Conservation (phyloP, 2,113 vertebrate species). For the Todiramphus saurophagus region DNA sequence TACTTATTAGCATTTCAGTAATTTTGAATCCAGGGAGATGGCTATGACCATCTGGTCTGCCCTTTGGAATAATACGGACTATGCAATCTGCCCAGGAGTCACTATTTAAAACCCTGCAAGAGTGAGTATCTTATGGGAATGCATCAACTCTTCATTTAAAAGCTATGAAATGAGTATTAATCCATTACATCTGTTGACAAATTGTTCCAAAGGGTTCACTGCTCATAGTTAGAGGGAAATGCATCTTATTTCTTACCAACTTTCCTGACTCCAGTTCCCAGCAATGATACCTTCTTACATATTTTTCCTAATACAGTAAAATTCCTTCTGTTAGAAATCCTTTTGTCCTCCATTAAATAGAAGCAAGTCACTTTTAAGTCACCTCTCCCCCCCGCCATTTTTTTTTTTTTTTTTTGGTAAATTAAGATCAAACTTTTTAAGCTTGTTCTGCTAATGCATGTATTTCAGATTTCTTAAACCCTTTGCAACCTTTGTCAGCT, state of each 20-base stretch:
- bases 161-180: not conserved
- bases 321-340: not conserved
- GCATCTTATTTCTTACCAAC: not conserved
- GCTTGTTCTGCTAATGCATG: not conserved
- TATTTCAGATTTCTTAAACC: not conserved
- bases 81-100: rapidly evolving
- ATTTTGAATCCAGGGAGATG: not conserved
- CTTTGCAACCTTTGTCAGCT: not conserved
- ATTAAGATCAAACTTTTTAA: not conserved
- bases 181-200: not conserved
- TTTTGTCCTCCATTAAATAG: not conserved
- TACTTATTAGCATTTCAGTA: not conserved
- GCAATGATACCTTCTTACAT: not conserved
- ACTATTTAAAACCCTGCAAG: not conserved
- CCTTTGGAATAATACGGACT: not conserved
- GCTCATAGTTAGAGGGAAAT: not conserved
- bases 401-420: not conserved
- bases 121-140: not conserved
- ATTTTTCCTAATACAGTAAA: not conserved
- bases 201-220: not conserved
- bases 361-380: not conserved
- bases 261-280: not conserved
- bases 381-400: not conserved
- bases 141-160: not conserved
- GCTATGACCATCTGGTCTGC: not conserved